Percentiles rank a stretch among this genome's conserved stretches.
phyloP scores from a whole-genome alignment of 2,888 invertebrate genomes.

The Lasioglossum morio region DNA sequence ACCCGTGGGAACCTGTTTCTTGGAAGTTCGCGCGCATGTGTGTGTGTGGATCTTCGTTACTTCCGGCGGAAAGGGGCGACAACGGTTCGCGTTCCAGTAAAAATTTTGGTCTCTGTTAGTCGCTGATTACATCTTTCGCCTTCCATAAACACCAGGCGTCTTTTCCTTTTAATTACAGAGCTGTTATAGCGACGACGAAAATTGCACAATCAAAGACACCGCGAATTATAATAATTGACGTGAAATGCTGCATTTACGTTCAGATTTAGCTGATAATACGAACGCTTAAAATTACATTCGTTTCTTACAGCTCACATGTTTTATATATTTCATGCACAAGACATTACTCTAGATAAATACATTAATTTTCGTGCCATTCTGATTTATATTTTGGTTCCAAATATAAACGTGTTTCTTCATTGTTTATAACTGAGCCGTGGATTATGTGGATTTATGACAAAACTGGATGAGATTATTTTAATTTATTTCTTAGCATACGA shows the following conservation, averaged over 20 bases:
- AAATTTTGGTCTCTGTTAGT: conserved; percentile 12
- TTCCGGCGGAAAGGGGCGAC: conserved; percentile 49
- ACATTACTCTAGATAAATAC: background rate
- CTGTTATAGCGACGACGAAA: background rate
- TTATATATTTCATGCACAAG: background rate
- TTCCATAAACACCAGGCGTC: background rate
- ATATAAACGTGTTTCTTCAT: background rate
- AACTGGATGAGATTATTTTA: no score
- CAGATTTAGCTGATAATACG: background rate
- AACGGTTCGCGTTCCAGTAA: conserved; percentile 6
- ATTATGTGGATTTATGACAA: no score
- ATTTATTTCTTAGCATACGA: no score
- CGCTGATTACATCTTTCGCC: background rate
- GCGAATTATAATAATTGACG: background rate
- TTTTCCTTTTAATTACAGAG: background rate
- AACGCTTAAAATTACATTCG: background rate
- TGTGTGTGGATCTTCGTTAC: conserved; percentile 36
- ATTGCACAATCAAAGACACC: background rate
- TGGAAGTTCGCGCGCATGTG: conserved; percentile 32
- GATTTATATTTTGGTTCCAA: background rate
- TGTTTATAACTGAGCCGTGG: background rate
- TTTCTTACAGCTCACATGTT: background rate
- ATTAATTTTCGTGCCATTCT: background rate
- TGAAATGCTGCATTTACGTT: background rate
- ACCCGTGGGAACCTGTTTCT: conserved; percentile 67